Evolutionary conservation across 2,113 vertebrate genomes (phyloP).

Genomic region (Pteronura brasiliensis): DNA sequence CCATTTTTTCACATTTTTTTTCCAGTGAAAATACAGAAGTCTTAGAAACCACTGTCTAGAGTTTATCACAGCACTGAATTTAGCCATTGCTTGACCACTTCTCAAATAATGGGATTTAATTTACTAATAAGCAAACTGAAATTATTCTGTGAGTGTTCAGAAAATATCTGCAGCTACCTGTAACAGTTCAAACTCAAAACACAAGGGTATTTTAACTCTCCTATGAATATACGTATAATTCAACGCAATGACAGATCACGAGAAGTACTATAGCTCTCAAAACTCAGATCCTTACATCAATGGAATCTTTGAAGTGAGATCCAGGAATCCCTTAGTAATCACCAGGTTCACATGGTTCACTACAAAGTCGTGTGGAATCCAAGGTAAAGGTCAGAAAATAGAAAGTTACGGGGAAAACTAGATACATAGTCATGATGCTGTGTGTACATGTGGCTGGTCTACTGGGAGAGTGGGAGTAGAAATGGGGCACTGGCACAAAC

Average conservation of each 20-base stretch:
- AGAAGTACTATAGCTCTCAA: not conserved
- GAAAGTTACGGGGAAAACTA: not conserved
- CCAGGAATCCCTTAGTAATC: not conserved
- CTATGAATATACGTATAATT: not conserved
- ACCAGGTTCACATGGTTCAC: not conserved
- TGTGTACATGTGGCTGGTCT: not conserved
- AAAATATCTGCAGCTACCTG: conserved; percentile 9
- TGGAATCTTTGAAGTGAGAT: conserved; percentile 21
- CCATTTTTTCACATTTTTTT: not conserved
- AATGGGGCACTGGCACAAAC: not conserved
- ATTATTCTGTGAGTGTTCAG: not conserved
- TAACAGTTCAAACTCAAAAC: not conserved
- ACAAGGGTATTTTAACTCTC: not conserved
- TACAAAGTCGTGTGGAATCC: not conserved
- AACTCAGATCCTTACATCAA: not conserved
- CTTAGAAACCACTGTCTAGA: not conserved
- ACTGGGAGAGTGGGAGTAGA: not conserved
- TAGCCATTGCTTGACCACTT: not conserved
- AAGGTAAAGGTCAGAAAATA: not conserved
- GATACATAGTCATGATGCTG: not conserved
- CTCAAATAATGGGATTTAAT: not conserved
- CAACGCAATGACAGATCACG: not conserved
- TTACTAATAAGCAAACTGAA: not conserved
- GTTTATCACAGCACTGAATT: not conserved
- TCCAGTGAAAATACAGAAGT: conserved; percentile 21